phyloP scores from a whole-genome alignment of 2,797 vertebrate genomes.

The Muraenolepis orangiensis region DNA sequence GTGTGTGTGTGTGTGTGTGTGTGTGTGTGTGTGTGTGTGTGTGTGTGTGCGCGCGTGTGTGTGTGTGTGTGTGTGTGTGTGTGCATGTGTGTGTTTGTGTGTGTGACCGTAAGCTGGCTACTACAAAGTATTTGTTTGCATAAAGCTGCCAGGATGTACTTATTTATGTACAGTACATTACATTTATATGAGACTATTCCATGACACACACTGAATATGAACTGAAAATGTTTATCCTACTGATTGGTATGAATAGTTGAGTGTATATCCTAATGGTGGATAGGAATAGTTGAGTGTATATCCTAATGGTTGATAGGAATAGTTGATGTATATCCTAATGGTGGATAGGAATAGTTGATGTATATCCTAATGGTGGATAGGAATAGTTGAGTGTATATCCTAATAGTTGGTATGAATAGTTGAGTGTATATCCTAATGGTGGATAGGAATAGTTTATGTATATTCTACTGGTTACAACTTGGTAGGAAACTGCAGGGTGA shows the following conservation, averaged over 20 bases:
- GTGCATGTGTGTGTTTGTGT: slow-evolving; percentile 12
- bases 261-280: no score
- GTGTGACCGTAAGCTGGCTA: background rate
- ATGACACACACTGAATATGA: background rate
- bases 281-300: no score
- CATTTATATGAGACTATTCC: background rate
- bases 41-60: background rate
- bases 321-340: no score
- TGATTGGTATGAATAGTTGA: no score
- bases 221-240: no score
- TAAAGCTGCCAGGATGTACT: slow-evolving; percentile 25
- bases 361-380: no score
- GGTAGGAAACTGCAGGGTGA: background rate
- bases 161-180: slow-evolving; percentile 14
- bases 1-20: slow-evolving; percentile 3
- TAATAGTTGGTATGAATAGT: no score
- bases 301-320: no score
- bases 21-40: slow-evolving; percentile 9
- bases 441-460: background rate
- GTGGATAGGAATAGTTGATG: no score
- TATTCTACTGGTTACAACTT: background rate
- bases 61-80: slow-evolving; percentile 12
- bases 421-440: no score
- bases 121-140: slow-evolving; percentile 17
- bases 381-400: no score